phyloP scores from a whole-genome alignment of 2,113 vertebrate genomes.

The Microcebus lehilahytsara region DNA sequence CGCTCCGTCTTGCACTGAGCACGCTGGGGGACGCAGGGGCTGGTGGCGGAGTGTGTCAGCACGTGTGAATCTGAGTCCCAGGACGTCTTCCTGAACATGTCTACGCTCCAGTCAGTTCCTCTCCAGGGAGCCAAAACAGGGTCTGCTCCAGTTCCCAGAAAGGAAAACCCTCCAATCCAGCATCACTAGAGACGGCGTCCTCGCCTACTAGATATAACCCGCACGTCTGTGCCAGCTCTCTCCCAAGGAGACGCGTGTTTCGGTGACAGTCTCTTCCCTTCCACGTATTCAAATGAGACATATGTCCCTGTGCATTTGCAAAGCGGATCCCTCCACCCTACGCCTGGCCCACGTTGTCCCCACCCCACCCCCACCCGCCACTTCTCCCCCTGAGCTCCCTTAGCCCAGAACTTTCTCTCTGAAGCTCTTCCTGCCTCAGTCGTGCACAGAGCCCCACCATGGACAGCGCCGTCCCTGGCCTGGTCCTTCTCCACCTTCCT shows the following conservation, averaged over 20 bases:
- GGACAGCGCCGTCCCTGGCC: background rate
- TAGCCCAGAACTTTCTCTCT: background rate
- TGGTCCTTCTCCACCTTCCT: background rate
- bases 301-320: constrained; percentile 61
- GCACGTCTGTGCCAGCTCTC: background rate
- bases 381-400: background rate
- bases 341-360: background rate
- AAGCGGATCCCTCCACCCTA: constrained; percentile 25
- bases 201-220: constrained; percentile 41
- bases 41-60: accelerated
- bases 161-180: background rate
- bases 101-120: background rate
- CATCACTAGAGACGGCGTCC: background rate
- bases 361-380: accelerated
- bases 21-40: accelerated
- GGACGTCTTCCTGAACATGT: background rate
- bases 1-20: accelerated
- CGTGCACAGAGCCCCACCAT: background rate
- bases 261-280: constrained; percentile 19
- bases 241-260: constrained; percentile 6
- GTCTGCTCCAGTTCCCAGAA: constrained; percentile 23
- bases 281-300: constrained; percentile 66
- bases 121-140: background rate
- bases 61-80: background rate
- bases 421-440: background rate